Percentiles rank a stretch among this genome's conserved stretches.
Conservation (phyloP, 2,113 vertebrate genomes). For the Emydura subglobosa region DNA sequence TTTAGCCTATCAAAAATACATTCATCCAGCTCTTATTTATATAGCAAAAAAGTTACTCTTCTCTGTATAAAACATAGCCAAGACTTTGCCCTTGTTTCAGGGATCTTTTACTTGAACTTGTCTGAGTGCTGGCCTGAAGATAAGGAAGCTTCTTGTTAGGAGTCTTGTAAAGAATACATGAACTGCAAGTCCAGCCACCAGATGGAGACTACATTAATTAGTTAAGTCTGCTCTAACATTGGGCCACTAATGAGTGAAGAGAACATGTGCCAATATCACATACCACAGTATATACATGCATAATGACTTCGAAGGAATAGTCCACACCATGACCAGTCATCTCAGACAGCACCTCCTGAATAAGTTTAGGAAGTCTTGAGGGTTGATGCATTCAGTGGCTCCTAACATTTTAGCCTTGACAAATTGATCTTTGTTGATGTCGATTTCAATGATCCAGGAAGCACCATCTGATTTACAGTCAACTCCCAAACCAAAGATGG, state of each 20-base stretch:
- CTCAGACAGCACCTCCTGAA: constrained; percentile 81
- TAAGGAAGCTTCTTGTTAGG: no score
- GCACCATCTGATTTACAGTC: constrained; percentile 81
- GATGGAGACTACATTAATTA: no score
- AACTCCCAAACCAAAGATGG: constrained; percentile 78
- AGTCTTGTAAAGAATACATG: no score
- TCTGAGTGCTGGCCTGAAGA: no score
- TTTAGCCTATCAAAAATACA: rapidly evolving
- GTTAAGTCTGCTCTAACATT: no score
- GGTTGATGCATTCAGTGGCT: constrained; percentile 81
- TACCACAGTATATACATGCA: constrained; percentile 81
- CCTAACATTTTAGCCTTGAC: constrained; percentile 82
- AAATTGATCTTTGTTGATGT: constrained; percentile 85
- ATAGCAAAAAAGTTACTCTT: no score
- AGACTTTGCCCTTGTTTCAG: no score
- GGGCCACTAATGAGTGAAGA: no score
- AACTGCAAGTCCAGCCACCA: no score
- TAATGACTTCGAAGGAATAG: constrained; percentile 83
- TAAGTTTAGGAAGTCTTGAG: constrained; percentile 80
- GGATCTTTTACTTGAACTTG: no score
- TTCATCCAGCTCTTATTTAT: not conserved
- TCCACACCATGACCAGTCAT: constrained; percentile 84
- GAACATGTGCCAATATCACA: not conserved
- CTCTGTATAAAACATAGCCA: no score
- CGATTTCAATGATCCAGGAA: constrained; percentile 82